Evolutionary conservation across 2,888 invertebrate species (phyloP), one percentile per base, ranked within the genome.

Genomic region (Orthosia gracilis): DNA sequence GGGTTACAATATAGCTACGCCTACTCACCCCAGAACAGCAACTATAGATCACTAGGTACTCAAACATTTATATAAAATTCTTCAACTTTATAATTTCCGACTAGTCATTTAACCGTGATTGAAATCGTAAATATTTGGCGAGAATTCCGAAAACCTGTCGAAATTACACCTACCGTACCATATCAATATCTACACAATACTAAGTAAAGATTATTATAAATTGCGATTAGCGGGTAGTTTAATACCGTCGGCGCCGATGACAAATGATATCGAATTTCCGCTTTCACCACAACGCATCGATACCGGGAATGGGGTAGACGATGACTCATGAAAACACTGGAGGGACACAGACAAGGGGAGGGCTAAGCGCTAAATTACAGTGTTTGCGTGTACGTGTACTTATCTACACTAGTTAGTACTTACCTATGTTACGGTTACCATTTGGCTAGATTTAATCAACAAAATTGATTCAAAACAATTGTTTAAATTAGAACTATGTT

Each of bases 71-170:
- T 69, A 66, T 81, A 72, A 72, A 64, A 55, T 21, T 49, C 57
- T 59, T 76, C 77, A 86, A 87, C 79, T 78, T 88, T 85, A 83
- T 82, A 90, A 87, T 87, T 86, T 87, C 83, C 80, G 86, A 86
- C 85, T 87, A 85, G 84, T 86, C 76, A 80, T 57, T 78, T 85
- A 87, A 84, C 84, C 88, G 88, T 87, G 89, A 89, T 90, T 87
- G 80, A 86, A 85, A 86, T 84, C 85, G 87, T 89, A 91, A 92
- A 91, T 90, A 91, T 55, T 54, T 63, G 71, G 68, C 72, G 85
- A 85, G 85, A 87, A 89, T 88, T 88, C 74, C 67, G 72, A 73
- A 83, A 86, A 85, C 47, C 65, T 77, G 40, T 81, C 79, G 84
- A 77, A 81, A 78, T 80, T 72, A 77, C 63, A 45, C 45, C 11